Base-by-base conservation (phyloP, 1,140 invertebrate species). In the Papilio aristodemus region DNA sequence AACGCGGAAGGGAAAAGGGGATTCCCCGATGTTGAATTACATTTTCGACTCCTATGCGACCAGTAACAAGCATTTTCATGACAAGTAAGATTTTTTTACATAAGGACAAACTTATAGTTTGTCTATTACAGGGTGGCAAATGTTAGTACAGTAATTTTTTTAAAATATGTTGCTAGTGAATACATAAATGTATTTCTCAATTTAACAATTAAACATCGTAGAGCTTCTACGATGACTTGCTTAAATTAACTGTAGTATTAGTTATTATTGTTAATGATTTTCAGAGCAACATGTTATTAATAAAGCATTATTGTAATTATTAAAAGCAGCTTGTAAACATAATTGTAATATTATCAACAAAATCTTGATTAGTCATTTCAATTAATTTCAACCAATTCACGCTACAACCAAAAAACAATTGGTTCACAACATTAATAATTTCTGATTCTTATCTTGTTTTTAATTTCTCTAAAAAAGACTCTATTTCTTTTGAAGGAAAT, bases 11-110 rank as follows among this genome's bases (percentile, higher is more conserved):
- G 92, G 92, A 39, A 93, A 93, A 72, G 93, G 93, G 1, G 95
- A 95, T 74, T 93, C 94, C 0, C 94, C 95, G 13, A 94, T 95
- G 94, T 82, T 95, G 13, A 95, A 95, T 80, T 95, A 95, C 74
- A 95, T 95, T 69, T 95, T 95, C 77, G 95, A 95, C 76, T 92
- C 94, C 0, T 94, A 94, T 74, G 94, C 93, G 13, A 93, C 93
- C 41, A 91, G 93, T 46, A 93, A 95, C 84, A 95, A 95, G 69
- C 94, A 95, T 82, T 93, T 94, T 73, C 94, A 95, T 90, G 93
- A 93, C 79, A 93, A 92, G 93, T 93, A 76, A 89, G 87, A 54
- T 6, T 8, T 46, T 38, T 4, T 0, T 46, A 19, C n/a, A n/a
- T n/a, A n/a, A n/a, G n/a, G n/a, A n/a, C n/a, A n/a, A n/a, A 32